Evolutionary conservation across 2,888 invertebrate species (phyloP).

Genomic region (Gortyna flavago): DNA sequence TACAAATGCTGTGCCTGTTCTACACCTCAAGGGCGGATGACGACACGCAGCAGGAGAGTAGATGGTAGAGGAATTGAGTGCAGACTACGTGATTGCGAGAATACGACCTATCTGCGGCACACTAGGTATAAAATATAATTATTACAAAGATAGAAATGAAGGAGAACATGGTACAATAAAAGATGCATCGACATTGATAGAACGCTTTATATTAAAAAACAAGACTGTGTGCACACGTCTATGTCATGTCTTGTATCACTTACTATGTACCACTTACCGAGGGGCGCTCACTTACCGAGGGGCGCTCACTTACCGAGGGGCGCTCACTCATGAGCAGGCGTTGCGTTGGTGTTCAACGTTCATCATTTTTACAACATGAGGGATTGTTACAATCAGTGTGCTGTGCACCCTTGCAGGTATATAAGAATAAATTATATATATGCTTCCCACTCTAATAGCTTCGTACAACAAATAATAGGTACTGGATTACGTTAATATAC

Average conservation of each 20-base stretch:
- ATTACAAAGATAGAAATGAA: slow-evolving; percentile 8
- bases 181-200: slow-evolving; percentile 61
- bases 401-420: background rate
- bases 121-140: background rate
- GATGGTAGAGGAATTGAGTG: background rate
- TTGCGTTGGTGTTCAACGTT: background rate
- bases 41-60: background rate
- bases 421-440: slow-evolving; percentile 35
- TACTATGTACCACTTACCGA: background rate
- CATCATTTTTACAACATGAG: background rate
- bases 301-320: background rate
- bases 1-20: background rate
- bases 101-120: background rate
- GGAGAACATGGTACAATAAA: slow-evolving; percentile 52
- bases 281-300: background rate
- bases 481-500: slow-evolving; percentile 60
- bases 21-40: background rate
- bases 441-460: slow-evolving; percentile 53
- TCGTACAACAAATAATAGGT: slow-evolving; percentile 60
- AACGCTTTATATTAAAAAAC: slow-evolving; percentile 67
- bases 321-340: slow-evolving; percentile 8
- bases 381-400: background rate
- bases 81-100: background rate
- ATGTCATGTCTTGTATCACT: slow-evolving; percentile 19
- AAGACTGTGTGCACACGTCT: slow-evolving; percentile 48